Evolutionary conservation across 2,113 vertebrate genomes (phyloP).

Genomic region (Polypterus senegalus): DNA sequence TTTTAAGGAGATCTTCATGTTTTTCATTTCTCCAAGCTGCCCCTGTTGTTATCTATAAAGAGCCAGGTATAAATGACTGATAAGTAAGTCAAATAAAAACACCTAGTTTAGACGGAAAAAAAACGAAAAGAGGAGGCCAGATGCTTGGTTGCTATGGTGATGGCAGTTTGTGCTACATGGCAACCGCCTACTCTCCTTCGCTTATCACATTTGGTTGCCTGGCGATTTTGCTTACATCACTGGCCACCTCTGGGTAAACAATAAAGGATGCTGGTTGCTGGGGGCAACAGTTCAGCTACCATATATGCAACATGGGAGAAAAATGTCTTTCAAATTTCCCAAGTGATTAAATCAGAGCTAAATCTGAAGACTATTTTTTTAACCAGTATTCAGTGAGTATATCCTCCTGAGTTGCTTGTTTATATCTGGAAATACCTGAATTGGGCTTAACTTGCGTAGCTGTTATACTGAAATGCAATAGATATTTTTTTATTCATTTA

Average conservation of each 20-base stretch:
- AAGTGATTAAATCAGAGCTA: no score
- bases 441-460: no score
- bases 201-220: constrained; percentile 32
- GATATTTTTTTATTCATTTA: no score
- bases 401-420: no score
- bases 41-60: no score
- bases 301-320: constrained; percentile 31
- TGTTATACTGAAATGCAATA: no score
- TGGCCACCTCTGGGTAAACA: constrained; percentile 59
- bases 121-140: constrained; percentile 18
- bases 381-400: no score
- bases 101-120: not conserved
- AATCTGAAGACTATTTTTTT: no score
- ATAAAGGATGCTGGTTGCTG: constrained; percentile 45
- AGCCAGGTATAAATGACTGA: not conserved
- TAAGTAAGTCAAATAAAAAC: not conserved
- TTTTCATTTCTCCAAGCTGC: no score
- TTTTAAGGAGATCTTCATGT: no score
- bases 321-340: not conserved
- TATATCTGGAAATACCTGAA: no score
- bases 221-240: constrained; percentile 66
- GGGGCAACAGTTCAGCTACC: constrained; percentile 40
- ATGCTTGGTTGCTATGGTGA: constrained; percentile 50
- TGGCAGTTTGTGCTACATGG: constrained; percentile 43
- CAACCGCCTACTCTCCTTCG: constrained; percentile 53